Base-by-base conservation (phyloP, 2,888 invertebrate genomes). In the Ypsolopha sequella region DNA sequence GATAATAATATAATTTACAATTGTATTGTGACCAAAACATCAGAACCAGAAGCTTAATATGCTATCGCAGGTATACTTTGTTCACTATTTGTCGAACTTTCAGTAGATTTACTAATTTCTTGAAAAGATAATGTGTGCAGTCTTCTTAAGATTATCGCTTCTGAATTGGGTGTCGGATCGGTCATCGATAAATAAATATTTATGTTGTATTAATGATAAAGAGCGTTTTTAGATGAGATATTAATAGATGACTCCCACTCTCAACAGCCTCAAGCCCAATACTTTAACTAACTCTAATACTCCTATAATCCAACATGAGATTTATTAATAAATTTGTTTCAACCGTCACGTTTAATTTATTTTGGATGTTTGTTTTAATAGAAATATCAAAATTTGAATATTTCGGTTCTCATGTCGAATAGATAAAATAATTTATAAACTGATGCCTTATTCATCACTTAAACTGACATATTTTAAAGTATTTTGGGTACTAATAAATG, bases 141-240 rank as follows among this genome's bases (percentile, higher is more conserved):
- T 54, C 33, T 62, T 60, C 58, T 76, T 59, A 75, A 24, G 24
- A 24, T 54, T 62, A 58, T 65, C 73, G 79, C 81, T 80, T 73
- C 80, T 78, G 80, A 65, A 76, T 78, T 74, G 67, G 69, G 64
- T 66, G 68, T 63, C 64, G 64, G 61, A 60, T 60, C 55, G 58
- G 58, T 58, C 57, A 65, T 68, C 67, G 62, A 71, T 76, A 75
- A 75, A 78, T 72, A 78, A 80, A 80, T 76, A 79, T 80, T 79
- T 75, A 76, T 78, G 72, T 73, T 76, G 74, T 73, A 74, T 77
- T 81, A 77, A 84, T 80, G 75, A 75, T 73, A 76, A 77, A 76
- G 63, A 76, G 65, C 64, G 63, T 70, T 64, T 72, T 70, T 67
- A 63, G 66, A 61, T 65, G 62, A 72, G 74, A 79, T 80, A 66